Evolutionary conservation across 2,888 invertebrate genomes (phyloP).

Genomic region (Pelosia muscerda): DNA sequence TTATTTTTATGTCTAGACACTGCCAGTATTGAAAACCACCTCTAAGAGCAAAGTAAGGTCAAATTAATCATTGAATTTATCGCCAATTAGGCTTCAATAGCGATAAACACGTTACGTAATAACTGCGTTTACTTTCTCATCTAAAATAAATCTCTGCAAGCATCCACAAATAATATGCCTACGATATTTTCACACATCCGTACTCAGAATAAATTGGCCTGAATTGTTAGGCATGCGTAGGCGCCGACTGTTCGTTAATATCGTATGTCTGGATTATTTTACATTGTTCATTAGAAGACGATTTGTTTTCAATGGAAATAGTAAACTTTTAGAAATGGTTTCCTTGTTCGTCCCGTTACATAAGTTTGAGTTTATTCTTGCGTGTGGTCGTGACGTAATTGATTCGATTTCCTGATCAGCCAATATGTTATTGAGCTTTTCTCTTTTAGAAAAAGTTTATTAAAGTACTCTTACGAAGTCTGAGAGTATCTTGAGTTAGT

Average conservation of each 20-base stretch:
- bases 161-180: conserved; percentile 43
- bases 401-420: not conserved
- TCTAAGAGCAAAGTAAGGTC: not conserved
- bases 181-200: conserved; percentile 51
- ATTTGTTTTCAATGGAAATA: conserved; percentile 5
- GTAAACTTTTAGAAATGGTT: not conserved
- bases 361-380: not conserved
- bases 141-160: conserved; percentile 25
- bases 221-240: conserved; percentile 67
- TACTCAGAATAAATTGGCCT: conserved; percentile 65
- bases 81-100: not conserved
- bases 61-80: not conserved
- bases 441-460: not conserved
- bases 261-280: conserved; percentile 44
- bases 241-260: conserved; percentile 46
- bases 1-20: too few relatives aligned
- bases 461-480: too few relatives aligned
- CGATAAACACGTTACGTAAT: not conserved
- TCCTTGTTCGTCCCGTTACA: not conserved
- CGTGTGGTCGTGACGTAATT: not conserved
- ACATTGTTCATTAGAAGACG: conserved; percentile 28
- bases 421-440: not conserved
- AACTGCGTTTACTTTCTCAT: not conserved
- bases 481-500: too few relatives aligned
- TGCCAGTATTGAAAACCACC: not conserved